Evolutionary conservation across 2,888 invertebrate species (phyloP), one percentile per base, ranked within the genome.

Genomic region (Pseudococcus viburni): DNA sequence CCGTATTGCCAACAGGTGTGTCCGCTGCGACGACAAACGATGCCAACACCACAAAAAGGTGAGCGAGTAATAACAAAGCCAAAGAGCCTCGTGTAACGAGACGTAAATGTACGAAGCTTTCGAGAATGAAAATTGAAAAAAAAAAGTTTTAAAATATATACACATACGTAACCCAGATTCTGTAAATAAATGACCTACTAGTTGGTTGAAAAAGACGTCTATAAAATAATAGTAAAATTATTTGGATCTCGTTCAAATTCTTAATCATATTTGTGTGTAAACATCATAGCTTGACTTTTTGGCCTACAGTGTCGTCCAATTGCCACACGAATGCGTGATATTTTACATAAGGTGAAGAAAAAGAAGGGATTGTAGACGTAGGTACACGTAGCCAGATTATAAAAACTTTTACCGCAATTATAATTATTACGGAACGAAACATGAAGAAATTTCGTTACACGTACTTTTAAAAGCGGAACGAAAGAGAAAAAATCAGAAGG

Each of bases 121-220:
- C 73, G 33, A 73, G 11, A 73, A 73, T 33, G n/a, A 19, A 59
- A 59, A 73, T 39, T 33, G 26, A 73, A 42, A 42, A 80, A 42
- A 42, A 46, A 80, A 8, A 42, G 39, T 15, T 39, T 42, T 0
- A 80, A 39, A 26, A 42, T 26, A 80, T 42, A 11, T 33, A 33
- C 26, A 33, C 26, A 80, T 39, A 80, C 22, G 19, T 86, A 86
- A 86, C 86, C 86, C 42, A 86, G 9, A 86, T 86, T 86, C 86
- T 46, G 46, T 86, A 86, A 86, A 86, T 86, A 86, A 86, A 86
- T 68, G 86, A 86, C 86, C 86, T 68, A 68, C 46, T 80, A 80
- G 80, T 42, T 80, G 80, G 73, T 17, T 22, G 26, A 73, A 80
- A 33, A 80, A 80, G 46, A 80, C 42, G 80, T 80, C 42, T 80